Conservation (phyloP, 2,113 vertebrate genomes). For the Pavo muticus region DNA sequence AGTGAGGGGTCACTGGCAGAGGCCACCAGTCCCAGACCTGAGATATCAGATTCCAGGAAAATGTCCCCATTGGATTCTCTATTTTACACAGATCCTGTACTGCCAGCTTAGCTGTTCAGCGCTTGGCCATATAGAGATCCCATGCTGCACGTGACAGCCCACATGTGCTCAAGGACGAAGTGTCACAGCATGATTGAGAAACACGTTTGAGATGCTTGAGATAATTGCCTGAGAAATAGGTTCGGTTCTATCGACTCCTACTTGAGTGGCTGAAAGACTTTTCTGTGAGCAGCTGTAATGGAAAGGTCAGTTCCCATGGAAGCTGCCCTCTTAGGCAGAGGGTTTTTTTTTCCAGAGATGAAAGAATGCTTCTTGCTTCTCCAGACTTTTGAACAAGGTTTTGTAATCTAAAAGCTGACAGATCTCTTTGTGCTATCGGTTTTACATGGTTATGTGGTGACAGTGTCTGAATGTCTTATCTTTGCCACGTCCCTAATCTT, state of each 20-base stretch:
- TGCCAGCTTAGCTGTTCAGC: neutral
- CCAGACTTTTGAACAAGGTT: neutral
- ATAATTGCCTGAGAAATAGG: neutral
- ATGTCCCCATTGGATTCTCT: neutral
- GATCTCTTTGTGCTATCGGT: neutral
- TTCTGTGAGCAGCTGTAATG: slow-evolving; percentile 26
- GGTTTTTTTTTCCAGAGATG: neutral
- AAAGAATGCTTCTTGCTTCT: neutral
- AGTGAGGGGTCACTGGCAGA: neutral
- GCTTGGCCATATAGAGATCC: neutral
- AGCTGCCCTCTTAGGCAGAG: neutral
- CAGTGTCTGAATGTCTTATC: neutral
- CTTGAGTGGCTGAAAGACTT: neutral
- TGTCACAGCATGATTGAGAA: neutral
- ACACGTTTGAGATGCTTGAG: neutral
- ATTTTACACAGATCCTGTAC: neutral
- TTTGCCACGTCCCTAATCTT: neutral
- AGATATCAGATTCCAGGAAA: neutral
- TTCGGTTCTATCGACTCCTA: neutral
- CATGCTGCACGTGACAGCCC: fast-evolving
- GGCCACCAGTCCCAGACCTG: neutral
- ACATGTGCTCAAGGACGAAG: neutral
- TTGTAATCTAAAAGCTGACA: slow-evolving; percentile 13
- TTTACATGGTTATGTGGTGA: neutral
- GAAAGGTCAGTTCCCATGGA: slow-evolving; percentile 53